Evolutionary conservation across 2,113 vertebrate species (phyloP), one percentile per base, ranked within the genome.

Genomic region (Otocyon megalotis): DNA sequence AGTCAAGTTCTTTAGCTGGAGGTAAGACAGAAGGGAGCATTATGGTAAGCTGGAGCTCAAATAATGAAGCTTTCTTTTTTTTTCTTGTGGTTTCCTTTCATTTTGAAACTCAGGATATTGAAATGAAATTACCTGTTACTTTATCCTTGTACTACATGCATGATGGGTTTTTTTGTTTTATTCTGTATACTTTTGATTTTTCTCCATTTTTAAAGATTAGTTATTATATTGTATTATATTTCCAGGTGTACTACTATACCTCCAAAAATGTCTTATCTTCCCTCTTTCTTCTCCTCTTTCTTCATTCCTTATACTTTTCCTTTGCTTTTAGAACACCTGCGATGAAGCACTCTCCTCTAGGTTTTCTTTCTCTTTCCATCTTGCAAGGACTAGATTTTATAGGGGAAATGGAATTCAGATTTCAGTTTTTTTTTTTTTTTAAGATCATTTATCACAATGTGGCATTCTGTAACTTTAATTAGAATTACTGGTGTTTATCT

Each of bases 121-220:
- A 93, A 89, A 30, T 89, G 76, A 82, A 48, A 20, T 93, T 32
- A 87, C n/a, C 11, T 43, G 1, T 53, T 85, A 28, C 20, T n/a
- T 85, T 72, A 56, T 53, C 4, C 86, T 77, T 43, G 22, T 88
- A 28, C 17, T 88, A 28, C 17, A 22, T 80, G 65, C 22, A 37
- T 35, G 15, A 28, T 85, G 4, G 24, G 3, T 54, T 26, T 50
- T 89, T 86, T 56, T 28, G 0, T 35, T 22, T 74, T 86, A 84
- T 37, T 19, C 37, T 9, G 1, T 54, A 43, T 82, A 32, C 35
- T 88, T 97, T 91, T 93, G 17, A 69, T 90, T 93, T 93, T 86
- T 88, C 37, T 90, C n/a, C 83, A 83, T 89, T 93, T 93, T 93
- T 94, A 50, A 93, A 32, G 53, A 65, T 89, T 22, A 93, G 32